A percentile compares a stretch with the other conserved stretches of the same genome.
These are phyloP conservation scores for Thalassarche chlororhynchos DNA, from an alignment of 2,113 vertebrate genomes.

Conservation along the genomic window DNA sequence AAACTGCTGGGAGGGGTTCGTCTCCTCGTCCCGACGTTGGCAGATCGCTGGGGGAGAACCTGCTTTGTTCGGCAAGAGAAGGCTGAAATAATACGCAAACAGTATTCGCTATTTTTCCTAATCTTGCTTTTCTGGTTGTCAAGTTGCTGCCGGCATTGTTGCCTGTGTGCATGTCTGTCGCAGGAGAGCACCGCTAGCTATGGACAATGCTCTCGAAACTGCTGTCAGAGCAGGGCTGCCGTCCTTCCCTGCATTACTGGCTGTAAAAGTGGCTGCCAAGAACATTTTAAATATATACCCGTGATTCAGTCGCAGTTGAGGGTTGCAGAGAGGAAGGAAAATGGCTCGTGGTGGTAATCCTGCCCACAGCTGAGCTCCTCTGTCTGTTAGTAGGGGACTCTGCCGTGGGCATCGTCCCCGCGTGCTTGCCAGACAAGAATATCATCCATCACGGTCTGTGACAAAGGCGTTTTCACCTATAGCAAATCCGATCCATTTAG, in stretches of 20 bases:
- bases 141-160: background rate
- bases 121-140: background rate
- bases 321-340: background rate
- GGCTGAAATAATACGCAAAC: background rate
- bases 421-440: background rate
- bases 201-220: background rate
- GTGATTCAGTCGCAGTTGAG: background rate
- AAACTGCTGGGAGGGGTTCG: background rate
- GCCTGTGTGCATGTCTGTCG: background rate
- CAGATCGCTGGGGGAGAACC: background rate
- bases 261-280: background rate
- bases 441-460: background rate
- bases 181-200: background rate
- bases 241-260: background rate
- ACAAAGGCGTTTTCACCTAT: background rate
- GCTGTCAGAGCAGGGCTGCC: background rate
- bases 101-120: background rate
- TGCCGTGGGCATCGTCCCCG: background rate
- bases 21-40: rapidly evolving
- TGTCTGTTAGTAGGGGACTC: background rate
- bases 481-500: background rate
- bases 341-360: background rate
- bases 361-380: background rate
- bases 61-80: background rate
- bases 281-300: background rate